Evolutionary conservation across 1,140 invertebrate species (phyloP).

Genomic region (Coenobita brevimanus): DNA sequence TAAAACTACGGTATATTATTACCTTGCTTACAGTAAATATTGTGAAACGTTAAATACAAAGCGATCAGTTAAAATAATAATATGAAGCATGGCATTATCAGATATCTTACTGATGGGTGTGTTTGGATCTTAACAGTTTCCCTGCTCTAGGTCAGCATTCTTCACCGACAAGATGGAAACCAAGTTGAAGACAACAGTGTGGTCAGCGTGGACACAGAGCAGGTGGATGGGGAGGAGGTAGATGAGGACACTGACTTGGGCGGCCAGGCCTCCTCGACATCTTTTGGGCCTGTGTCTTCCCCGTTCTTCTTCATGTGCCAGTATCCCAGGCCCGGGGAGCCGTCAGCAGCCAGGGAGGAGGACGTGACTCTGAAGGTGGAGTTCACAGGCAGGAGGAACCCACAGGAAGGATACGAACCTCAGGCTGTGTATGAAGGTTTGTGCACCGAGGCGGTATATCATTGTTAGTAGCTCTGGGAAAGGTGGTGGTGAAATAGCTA

Average conservation of each 20-base stretch:
- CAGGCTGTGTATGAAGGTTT: slow-evolving; percentile 55
- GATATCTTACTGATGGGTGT: no score
- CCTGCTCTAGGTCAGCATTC: no score
- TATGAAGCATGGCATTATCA: no score
- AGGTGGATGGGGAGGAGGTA: no score
- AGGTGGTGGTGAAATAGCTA: not conserved
- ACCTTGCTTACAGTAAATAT: no score
- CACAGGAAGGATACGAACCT: slow-evolving; percentile 54
- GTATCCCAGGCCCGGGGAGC: slow-evolving; percentile 59
- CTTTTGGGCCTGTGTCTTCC: slow-evolving; percentile 61
- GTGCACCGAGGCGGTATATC: not conserved
- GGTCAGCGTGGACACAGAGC: no score
- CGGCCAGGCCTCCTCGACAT: not conserved
- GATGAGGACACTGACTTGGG: not conserved
- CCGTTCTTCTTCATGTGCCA: slow-evolving; percentile 69
- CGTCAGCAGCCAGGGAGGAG: not conserved
- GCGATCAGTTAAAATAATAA: no score
- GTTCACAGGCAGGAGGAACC: slow-evolving; percentile 45
- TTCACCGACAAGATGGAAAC: no score
- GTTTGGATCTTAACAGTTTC: no score
- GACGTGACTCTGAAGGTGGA: slow-evolving; percentile 51
- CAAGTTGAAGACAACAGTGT: no score
- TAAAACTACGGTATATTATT: no score
- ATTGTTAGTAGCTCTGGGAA: not conserved
- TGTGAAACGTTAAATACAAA: no score